Percentiles rank a stretch among this genome's conserved stretches.
These are phyloP conservation scores for Amiota mariae DNA, from an alignment of 2,888 invertebrate species.

Conservation along the genomic window DNA sequence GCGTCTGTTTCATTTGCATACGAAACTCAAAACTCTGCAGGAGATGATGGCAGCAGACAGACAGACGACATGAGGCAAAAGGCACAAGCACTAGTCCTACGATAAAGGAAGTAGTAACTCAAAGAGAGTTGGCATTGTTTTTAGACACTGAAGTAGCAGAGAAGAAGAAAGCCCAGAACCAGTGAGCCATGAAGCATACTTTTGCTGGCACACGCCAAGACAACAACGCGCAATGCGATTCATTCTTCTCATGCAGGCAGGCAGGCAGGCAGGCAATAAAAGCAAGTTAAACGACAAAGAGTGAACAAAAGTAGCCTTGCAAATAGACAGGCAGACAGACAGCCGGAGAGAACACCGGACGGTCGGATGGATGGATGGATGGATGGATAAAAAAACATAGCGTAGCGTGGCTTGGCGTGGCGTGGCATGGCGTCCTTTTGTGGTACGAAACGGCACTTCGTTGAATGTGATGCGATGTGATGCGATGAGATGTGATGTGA, in stretches of 20 bases:
- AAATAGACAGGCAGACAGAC: background rate
- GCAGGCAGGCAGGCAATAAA: background rate
- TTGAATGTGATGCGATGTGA: too few relatives aligned
- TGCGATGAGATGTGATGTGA: too few relatives aligned
- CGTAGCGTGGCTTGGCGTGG: background rate
- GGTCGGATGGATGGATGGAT: background rate
- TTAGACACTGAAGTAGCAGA: background rate
- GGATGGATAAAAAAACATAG: background rate
- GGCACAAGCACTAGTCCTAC: too few relatives aligned
- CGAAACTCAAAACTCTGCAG: background rate
- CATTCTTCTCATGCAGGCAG: background rate
- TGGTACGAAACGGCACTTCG: background rate
- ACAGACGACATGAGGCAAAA: too few relatives aligned
- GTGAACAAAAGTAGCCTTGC: background rate
- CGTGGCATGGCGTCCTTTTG: background rate
- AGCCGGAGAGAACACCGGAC: background rate
- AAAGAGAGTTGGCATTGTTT: slow-evolving; percentile 7
- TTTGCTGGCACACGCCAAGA: too few relatives aligned
- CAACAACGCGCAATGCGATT: background rate
- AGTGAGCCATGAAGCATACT: too few relatives aligned
- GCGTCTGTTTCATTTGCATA: slow-evolving; percentile 58
- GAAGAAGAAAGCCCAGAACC: background rate
- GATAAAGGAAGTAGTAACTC: background rate
- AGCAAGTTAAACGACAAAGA: background rate
- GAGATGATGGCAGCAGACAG: too few relatives aligned